Evolutionary conservation across 2,113 vertebrate species (phyloP), one percentile per base, ranked within the genome.

Genomic region (Amblyopsis rosae): DNA sequence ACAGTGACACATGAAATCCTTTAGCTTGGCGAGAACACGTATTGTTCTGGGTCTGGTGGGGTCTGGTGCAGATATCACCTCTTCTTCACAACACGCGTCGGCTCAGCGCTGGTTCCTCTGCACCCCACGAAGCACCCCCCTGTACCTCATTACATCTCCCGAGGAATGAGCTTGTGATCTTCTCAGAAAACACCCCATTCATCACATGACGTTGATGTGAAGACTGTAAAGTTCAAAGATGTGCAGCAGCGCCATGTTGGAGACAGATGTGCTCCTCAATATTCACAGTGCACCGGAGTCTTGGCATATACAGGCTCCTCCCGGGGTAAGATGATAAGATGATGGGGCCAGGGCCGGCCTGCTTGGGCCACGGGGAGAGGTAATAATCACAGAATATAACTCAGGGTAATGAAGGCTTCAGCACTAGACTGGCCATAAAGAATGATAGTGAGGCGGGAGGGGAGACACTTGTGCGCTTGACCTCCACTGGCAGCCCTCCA

Each of bases 361-460:
- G 69, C 67, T 70, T 55, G 67, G 77, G 77, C 82, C 80, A 45
- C 78, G 85, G 82, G 79, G 82, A 80, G 73, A 82, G 79, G 88
- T 86, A 91, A 90, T 91, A 88, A 90, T 88, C 69, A 70, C 65
- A 63, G 70, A 51, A 9, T 89, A 86, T 91, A 90, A 89, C 88
- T 90, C 87, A 89, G 83, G 84, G 75, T 91, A 91, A 91, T 91
- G 87, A 91, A 90, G 83, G 87, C 86, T 86, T 72, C 63, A 67
- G 83, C 86, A 86, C 87, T 81, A 80, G 86, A 87, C 88, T 79
- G 69, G 83, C 87, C 87, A 85, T 90, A 89, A 91, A 91, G 88
- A 88, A 88, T 79, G 86, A 89, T 87, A 78, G 82, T 70, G 73
- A 83, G 87, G 79, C 82, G 84, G 83, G 82, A 64, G 72, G 82